Conservation (phyloP, 2,797 vertebrate species). For the Fistularia tabacaria region DNA sequence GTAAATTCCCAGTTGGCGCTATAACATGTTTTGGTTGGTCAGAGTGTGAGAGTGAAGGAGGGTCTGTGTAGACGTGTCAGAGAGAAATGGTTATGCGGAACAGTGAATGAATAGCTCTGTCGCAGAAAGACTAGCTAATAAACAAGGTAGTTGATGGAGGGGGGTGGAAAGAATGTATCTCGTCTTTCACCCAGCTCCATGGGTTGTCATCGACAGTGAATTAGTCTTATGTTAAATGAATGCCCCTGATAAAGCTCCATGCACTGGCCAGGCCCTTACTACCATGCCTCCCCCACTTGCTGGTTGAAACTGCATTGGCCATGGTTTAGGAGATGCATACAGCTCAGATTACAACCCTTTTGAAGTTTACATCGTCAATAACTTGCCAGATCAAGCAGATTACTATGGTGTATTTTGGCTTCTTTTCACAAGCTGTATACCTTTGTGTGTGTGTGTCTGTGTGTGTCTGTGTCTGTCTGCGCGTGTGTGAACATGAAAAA, state of each 20-base stretch:
- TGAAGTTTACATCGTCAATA: slow-evolving; percentile 72
- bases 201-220: slow-evolving; percentile 71
- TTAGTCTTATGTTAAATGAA: slow-evolving; percentile 63
- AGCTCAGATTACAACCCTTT: slow-evolving; percentile 65
- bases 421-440: slow-evolving; percentile 59
- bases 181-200: slow-evolving; percentile 57
- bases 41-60: slow-evolving; percentile 17
- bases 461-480: slow-evolving; percentile 10
- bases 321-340: slow-evolving; percentile 55
- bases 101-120: slow-evolving; percentile 59
- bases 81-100: slow-evolving; percentile 16
- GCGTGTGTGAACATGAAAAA: slow-evolving; percentile 13
- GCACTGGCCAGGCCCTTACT: slow-evolving; percentile 29
- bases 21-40: slow-evolving; percentile 51
- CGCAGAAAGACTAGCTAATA: slow-evolving; percentile 61
- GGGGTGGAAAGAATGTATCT: slow-evolving; percentile 54
- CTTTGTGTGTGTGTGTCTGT: slow-evolving; percentile 26
- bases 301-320: slow-evolving; percentile 64
- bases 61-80: slow-evolving; percentile 28
- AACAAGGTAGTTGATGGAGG: slow-evolving; percentile 48
- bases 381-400: slow-evolving; percentile 73
- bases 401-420: slow-evolving; percentile 73
- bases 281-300: slow-evolving; percentile 6
- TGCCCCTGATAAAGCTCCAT: slow-evolving; percentile 55
- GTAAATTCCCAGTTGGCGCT: slow-evolving; percentile 61